Percentiles rank a stretch among this genome's conserved stretches.
Evolutionary conservation across 2,797 vertebrate genomes (phyloP).

Genomic region (Anomalospiza imberbis): DNA sequence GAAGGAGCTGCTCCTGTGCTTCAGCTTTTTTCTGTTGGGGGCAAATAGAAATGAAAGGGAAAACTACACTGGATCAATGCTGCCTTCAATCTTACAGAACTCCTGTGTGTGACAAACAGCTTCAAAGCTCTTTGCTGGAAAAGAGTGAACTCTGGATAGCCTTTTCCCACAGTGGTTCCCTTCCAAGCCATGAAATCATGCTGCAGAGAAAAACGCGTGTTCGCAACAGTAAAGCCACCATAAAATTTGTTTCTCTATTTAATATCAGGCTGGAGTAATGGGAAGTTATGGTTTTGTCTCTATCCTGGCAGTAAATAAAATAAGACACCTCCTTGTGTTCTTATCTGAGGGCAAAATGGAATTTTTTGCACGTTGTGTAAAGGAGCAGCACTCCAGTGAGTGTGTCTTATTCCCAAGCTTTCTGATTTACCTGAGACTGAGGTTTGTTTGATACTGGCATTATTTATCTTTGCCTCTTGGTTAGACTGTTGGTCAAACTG

Average conservation of each 20-base stretch:
- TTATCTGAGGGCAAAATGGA: not conserved
- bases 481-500: not conserved
- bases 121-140: not conserved
- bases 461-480: not conserved
- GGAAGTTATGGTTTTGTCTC: not conserved
- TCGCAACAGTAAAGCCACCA: not conserved
- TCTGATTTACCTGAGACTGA: not conserved
- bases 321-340: not conserved
- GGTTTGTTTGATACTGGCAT: not conserved
- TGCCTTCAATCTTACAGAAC: not conserved
- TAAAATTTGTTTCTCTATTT: not conserved
- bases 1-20: not conserved
- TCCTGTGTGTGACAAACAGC: not conserved
- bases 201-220: not conserved
- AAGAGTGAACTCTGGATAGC: slow-evolving; percentile 41
- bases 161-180: not conserved
- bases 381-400: not conserved
- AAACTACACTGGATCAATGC: not conserved
- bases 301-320: not conserved
- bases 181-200: slow-evolving; percentile 10
- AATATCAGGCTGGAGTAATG: not conserved
- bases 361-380: not conserved
- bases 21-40: not conserved
- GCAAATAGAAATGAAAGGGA: not conserved
- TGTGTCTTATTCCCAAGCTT: not conserved